These are phyloP conservation scores for Bambusicola thoracicus DNA, from an alignment of 2,113 vertebrate species.

Conservation along the genomic window DNA sequence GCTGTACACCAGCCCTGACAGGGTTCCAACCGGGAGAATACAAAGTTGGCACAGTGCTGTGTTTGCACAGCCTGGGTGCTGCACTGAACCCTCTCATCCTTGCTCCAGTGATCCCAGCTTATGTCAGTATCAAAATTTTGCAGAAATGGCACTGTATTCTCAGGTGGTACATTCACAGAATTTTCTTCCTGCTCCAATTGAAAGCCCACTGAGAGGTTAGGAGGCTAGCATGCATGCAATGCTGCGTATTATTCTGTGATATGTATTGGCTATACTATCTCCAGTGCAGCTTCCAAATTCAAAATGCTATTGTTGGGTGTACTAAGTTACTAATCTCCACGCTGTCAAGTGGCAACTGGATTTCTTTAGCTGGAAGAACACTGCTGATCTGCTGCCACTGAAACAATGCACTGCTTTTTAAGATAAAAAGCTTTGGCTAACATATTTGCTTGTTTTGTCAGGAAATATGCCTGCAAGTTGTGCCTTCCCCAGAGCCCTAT, in stretches of 20 bases:
- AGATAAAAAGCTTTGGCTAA: background rate
- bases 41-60: background rate
- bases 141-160: background rate
- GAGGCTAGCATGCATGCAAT: background rate
- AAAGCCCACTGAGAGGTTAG: background rate
- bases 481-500: background rate
- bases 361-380: background rate
- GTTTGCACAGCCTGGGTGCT: background rate
- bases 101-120: rapidly evolving
- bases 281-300: background rate
- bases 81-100: background rate
- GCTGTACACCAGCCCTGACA: background rate
- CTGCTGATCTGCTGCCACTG: background rate
- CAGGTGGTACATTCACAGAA: background rate
- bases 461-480: background rate
- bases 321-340: background rate
- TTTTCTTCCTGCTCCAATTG: background rate
- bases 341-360: background rate
- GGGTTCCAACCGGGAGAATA: background rate
- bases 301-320: background rate
- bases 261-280: background rate
- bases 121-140: background rate
- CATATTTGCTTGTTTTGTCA: background rate
- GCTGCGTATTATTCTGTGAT: background rate
- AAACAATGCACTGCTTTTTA: background rate